Base-by-base conservation (phyloP, 1,140 invertebrate genomes). In the Drosophila grimshawi region DNA sequence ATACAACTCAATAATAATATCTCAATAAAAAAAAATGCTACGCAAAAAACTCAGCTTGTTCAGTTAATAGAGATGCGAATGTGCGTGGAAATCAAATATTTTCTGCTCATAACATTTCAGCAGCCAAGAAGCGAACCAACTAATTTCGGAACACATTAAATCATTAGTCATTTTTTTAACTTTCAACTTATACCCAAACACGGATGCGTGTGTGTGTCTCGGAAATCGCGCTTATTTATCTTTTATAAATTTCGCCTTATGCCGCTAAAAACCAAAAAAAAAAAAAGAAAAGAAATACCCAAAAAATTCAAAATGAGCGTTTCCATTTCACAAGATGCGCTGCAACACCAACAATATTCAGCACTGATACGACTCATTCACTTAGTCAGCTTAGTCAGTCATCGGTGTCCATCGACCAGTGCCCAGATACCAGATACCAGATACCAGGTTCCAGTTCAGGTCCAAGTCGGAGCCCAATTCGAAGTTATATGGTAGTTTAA, bases 91-190 rank as follows among this genome's bases (percentile, higher is more conserved):
- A 41, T 41, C 8, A 41, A 41, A 43, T 43, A n/a, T 10, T 45
- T 10, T 6, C 49, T 32, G 30, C 7, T 27, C 7, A 49, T 10
- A 10, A 11, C 5, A 33, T 52, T 52, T 33, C 1, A 29, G 46
- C 19, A 53, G 27, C 29, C 41, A 56, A 30, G 35, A 39, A 52
- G 19, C 71, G 69, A 59, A 63, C 53, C 67, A 65, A 78, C 76
- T 83, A 74, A 82, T 86, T 79, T 77, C 78, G 62, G 83, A 71
- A 48, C 72, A 88, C 68, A 82, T 82, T 79, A 64, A 82, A 79
- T 79, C 76, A 86, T 86, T 79, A 88, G 82, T 86, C 82, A 86
- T 86, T 88, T 82, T 80, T 88, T 82, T 80, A 81, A 80, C 72
- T 79, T 88, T 82, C 64, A 79, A 66, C 83, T 80, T 77, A 59